Conservation (phyloP, 2,113 vertebrate genomes). For the Sterrhoptilus dennistouni region DNA sequence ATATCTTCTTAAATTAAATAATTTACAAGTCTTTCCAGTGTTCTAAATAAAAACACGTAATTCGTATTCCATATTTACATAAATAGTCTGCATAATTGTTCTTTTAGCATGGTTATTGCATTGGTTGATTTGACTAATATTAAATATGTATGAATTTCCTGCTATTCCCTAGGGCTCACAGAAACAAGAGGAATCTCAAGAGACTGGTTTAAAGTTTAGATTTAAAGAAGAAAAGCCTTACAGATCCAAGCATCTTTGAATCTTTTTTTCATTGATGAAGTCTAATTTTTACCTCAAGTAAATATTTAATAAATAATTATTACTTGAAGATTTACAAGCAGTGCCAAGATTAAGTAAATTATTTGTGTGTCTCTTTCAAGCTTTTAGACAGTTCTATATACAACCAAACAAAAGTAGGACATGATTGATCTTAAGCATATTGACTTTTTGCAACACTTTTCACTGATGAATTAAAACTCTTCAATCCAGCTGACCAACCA, state of each 20-base stretch:
- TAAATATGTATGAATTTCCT: conserved; percentile 68
- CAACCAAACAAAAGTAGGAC: neutral
- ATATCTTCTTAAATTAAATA: conserved; percentile 32
- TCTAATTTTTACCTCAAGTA: conserved; percentile 53
- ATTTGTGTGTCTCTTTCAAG: conserved; percentile 11
- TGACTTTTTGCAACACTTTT: conserved; percentile 32
- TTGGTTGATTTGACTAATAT: conserved; percentile 64
- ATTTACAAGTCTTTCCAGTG: conserved; percentile 38
- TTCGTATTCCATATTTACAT: conserved; percentile 47
- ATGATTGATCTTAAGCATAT: conserved; percentile 19
- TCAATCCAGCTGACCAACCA: neutral
- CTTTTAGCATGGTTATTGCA: conserved; percentile 59
- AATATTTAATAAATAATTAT: conserved; percentile 65
- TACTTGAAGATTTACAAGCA: conserved; percentile 7
- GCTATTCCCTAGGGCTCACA: conserved; percentile 23
- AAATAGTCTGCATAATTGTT: conserved; percentile 48
- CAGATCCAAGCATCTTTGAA: conserved; percentile 19
- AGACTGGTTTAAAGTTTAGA: conserved; percentile 53
- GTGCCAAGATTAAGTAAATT: conserved; percentile 40
- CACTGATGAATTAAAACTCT: conserved; percentile 22
- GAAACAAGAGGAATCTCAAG: conserved; percentile 66
- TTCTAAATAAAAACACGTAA: conserved; percentile 28
- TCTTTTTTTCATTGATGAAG: conserved; percentile 35
- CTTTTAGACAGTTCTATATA: neutral
- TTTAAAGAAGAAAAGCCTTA: conserved; percentile 49